These are phyloP conservation scores for Euproctis similis DNA, from an alignment of 2,888 invertebrate species.

Conservation along the genomic window DNA sequence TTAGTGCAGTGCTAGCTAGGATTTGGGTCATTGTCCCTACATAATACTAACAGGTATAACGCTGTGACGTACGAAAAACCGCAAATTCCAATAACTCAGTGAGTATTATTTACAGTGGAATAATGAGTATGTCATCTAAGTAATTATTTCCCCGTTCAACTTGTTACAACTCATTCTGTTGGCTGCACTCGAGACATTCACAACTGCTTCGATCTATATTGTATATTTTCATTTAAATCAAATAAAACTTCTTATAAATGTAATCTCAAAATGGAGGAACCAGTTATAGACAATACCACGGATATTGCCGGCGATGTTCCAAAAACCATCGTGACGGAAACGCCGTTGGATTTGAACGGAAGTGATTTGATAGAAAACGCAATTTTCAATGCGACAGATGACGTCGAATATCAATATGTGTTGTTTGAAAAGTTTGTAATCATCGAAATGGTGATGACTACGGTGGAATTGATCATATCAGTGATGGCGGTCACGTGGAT, in stretches of 20 bases:
- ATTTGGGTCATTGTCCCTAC: too few species aligned
- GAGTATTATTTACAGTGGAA: conserved; percentile 44
- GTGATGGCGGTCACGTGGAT: conserved; percentile 49
- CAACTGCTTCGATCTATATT: too few species aligned
- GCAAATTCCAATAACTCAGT: conserved; percentile 43
- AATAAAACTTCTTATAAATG: too few species aligned
- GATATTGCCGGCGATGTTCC: conserved; percentile 11
- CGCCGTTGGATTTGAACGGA: conserved; percentile 13
- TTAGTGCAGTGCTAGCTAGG: too few species aligned
- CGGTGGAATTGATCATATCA: conserved; percentile 49
- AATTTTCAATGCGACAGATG: conserved; percentile 4
- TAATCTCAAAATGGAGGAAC: too few species aligned
- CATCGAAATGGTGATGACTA: conserved; percentile 55
- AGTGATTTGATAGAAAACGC: conserved; percentile 10
- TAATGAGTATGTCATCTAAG: conserved; percentile 35
- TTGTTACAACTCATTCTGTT: conserved; percentile 29
- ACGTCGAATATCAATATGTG: conserved; percentile 10
- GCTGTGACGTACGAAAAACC: conserved; percentile 47
- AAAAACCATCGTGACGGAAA: conserved; percentile 8
- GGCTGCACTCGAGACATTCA: conserved; percentile 16
- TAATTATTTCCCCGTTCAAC: conserved; percentile 47
- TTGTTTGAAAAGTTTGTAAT: conserved; percentile 46
- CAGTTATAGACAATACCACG: too few species aligned
- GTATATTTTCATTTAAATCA: too few species aligned
- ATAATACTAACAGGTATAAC: too few species aligned